phyloP scores from a whole-genome alignment of 2,797 vertebrate species.

The Crax fasciolata region DNA sequence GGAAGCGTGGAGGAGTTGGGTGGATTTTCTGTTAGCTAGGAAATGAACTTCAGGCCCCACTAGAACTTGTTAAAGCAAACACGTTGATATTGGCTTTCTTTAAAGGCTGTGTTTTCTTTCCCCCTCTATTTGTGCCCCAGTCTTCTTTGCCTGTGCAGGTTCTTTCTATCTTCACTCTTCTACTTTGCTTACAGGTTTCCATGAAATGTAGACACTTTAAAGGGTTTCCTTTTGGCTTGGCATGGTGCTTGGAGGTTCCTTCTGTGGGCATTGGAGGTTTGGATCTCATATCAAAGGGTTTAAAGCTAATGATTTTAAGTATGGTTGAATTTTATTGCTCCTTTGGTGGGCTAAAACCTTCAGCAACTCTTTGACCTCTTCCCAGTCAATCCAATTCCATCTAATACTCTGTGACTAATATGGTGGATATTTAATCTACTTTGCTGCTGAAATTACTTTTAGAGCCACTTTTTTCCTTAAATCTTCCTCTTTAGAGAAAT shows the following conservation, averaged over 20 bases:
- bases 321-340: conserved; percentile 85
- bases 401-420: conserved; percentile 88
- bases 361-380: conserved; percentile 83
- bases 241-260: conserved; percentile 65
- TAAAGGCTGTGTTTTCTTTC: conserved; percentile 33
- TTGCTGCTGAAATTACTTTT: conserved; percentile 84
- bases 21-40: neutral
- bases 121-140: neutral
- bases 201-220: conserved; percentile 66
- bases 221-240: conserved; percentile 78
- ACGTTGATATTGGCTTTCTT: neutral
- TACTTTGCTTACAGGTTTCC: conserved; percentile 30
- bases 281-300: conserved; percentile 86
- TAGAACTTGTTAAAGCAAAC: conserved; percentile 10
- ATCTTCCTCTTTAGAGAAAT: conserved; percentile 81
- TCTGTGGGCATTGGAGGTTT: conserved; percentile 73
- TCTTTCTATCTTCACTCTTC: neutral
- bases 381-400: conserved; percentile 84
- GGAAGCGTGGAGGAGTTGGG: neutral
- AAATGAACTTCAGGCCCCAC: neutral
- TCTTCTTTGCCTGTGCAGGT: neutral
- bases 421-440: conserved; percentile 87
- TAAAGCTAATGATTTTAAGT: conserved; percentile 87
- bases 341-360: conserved; percentile 83
- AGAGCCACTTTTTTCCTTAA: conserved; percentile 77